Evolutionary conservation across 2,888 invertebrate genomes (phyloP), one percentile per base, ranked within the genome.

Genomic region (Odontocerum albicorne): DNA sequence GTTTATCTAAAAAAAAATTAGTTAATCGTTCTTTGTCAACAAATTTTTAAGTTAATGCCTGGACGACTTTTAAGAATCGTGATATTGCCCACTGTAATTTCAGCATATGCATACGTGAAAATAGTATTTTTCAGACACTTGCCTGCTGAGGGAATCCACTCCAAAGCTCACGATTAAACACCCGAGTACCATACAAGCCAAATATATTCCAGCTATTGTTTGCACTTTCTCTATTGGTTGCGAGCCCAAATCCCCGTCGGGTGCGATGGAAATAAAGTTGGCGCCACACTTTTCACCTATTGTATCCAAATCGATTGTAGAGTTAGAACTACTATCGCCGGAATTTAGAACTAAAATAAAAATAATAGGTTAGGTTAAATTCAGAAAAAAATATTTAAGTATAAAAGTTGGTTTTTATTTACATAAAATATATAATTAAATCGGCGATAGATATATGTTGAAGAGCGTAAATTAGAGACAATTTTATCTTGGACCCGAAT

Each of bases 71-170:
- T n/a, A n/a, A n/a, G n/a, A n/a, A n/a, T n/a, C n/a, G n/a, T n/a
- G n/a, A n/a, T n/a, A n/a, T n/a, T n/a, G n/a, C n/a, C n/a, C n/a
- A n/a, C n/a, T n/a, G n/a, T n/a, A n/a, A n/a, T n/a, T n/a, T n/a
- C n/a, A n/a, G n/a, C n/a, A n/a, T n/a, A n/a, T n/a, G n/a, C n/a
- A n/a, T n/a, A n/a, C n/a, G n/a, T n/a, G n/a, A n/a, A n/a, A n/a
- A n/a, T n/a, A n/a, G n/a, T n/a, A n/a, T n/a, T 36, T 10, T 21
- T 6, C 35, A 15, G 45, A 40, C 16, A 46, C 38, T 33, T 59
- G 82, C 77, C 79, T 75, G 57, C 75, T 77, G 66, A 85, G 74
- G 1, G 82, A 79, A 65, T 87, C 87, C 1, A 88, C 78, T 40
- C 85, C 80, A 19, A 84, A 46, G 0, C 78, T 77, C 1, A 86